Percentiles rank a stretch among this genome's conserved stretches.
These are phyloP conservation scores for Hystrix cristata DNA, from an alignment of 2,113 vertebrate genomes.

Conservation along the genomic window DNA sequence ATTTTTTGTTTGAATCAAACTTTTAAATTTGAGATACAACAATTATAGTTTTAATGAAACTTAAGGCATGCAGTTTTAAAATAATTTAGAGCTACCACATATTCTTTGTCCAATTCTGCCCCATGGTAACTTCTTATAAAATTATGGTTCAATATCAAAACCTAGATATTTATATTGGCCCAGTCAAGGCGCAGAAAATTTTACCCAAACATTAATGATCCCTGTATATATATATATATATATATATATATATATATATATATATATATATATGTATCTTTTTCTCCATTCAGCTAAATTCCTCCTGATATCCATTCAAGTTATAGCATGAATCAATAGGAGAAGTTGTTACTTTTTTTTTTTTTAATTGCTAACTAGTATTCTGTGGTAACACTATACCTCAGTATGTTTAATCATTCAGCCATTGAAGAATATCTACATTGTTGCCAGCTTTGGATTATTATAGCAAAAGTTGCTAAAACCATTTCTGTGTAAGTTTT, in stretches of 20 bases:
- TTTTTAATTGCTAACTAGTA: background rate
- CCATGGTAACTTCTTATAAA: background rate
- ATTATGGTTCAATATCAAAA: background rate
- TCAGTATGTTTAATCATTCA: background rate
- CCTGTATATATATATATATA: too few relatives aligned
- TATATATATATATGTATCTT: background rate
- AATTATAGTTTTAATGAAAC: background rate
- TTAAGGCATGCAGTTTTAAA: background rate
- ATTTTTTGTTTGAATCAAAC: background rate
- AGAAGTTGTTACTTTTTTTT: background rate
- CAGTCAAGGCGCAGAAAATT: background rate
- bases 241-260: too few relatives aligned
- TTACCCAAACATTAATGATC: background rate
- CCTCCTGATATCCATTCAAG: background rate
- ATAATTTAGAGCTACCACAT: background rate
- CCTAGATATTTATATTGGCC: background rate
- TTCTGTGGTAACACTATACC: background rate
- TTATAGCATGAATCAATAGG: background rate
- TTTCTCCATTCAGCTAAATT: background rate
- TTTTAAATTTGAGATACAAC: background rate
- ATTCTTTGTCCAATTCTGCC: background rate
- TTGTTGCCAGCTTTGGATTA: background rate
- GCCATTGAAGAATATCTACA: background rate
- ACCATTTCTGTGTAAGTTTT: background rate
- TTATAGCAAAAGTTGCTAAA: background rate